A percentile compares a stretch with the other conserved stretches of the same genome.
These are phyloP conservation scores for Melanostoma mellinum DNA, from an alignment of 2,888 invertebrate genomes.

Conservation along the genomic window DNA sequence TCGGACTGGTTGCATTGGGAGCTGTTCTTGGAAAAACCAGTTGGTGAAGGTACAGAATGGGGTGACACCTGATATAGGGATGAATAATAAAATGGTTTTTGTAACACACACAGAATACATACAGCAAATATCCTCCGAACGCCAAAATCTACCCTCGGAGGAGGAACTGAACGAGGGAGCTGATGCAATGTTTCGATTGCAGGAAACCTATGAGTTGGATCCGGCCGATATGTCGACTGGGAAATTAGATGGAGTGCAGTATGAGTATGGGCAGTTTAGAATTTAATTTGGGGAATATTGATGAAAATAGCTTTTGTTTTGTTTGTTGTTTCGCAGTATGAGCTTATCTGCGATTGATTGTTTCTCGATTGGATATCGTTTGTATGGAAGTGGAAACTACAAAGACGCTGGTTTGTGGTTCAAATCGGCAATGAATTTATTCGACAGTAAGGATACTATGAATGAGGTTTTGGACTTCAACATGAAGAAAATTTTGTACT, in stretches of 20 bases:
- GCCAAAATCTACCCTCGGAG: slow-evolving; percentile 85
- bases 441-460: slow-evolving; percentile 43
- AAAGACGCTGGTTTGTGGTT: slow-evolving; percentile 76
- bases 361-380: slow-evolving; percentile 76
- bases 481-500: slow-evolving; percentile 69
- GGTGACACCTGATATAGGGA: not conserved
- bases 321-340: slow-evolving; percentile 69
- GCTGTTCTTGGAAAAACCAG: slow-evolving; percentile 74
- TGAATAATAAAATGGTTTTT: slow-evolving; percentile 30
- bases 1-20: slow-evolving; percentile 78
- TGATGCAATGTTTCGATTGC: slow-evolving; percentile 88
- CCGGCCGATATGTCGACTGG: slow-evolving; percentile 83
- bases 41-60: slow-evolving; percentile 74
- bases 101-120: slow-evolving; percentile 47
- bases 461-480: slow-evolving; percentile 55
- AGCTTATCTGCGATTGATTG: slow-evolving; percentile 76
- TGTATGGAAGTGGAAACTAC: slow-evolving; percentile 71
- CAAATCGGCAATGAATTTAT: slow-evolving; percentile 72
- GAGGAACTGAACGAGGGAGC: slow-evolving; percentile 97
- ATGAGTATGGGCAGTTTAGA: slow-evolving; percentile 46
- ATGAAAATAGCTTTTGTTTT: not conserved
- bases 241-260: slow-evolving; percentile 77
- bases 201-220: slow-evolving; percentile 85
- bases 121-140: slow-evolving; percentile 17
- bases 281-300: not conserved